phyloP scores from a whole-genome alignment of 2,888 invertebrate species.

The Ennomos quercinarius region DNA sequence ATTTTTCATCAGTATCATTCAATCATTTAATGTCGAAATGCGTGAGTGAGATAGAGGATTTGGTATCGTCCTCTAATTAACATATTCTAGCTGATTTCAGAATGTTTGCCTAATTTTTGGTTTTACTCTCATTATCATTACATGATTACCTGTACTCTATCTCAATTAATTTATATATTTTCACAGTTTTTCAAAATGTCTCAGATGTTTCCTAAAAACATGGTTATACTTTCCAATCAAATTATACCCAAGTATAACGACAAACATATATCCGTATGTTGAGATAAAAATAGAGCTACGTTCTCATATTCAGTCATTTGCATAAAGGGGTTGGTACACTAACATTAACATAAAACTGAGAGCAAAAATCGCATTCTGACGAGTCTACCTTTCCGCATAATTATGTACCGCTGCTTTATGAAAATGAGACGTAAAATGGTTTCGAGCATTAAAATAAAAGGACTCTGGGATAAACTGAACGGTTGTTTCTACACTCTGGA shows the following conservation, averaged over 20 bases:
- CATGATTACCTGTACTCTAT: no score
- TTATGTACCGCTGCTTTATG: slow-evolving; percentile 69
- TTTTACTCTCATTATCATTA: no score
- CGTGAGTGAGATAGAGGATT: no score
- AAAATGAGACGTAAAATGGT: slow-evolving; percentile 71
- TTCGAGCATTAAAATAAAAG: slow-evolving; percentile 56
- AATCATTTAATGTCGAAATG: no score
- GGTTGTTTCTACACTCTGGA: slow-evolving; percentile 47
- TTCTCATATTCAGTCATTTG: slow-evolving; percentile 66
- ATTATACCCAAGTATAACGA: not conserved
- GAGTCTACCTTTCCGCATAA: slow-evolving; percentile 64
- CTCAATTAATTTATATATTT: no score
- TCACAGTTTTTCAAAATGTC: no score
- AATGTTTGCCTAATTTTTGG: no score
- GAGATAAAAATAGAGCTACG: slow-evolving; percentile 46
- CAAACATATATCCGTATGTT: slow-evolving; percentile 1
- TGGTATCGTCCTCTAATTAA: no score
- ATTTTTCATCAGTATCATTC: no score
- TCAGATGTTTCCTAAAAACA: no score
- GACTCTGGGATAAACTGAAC: slow-evolving; percentile 51
- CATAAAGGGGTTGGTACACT: slow-evolving; percentile 62
- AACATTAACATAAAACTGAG: slow-evolving; percentile 72
- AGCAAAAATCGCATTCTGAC: slow-evolving; percentile 68
- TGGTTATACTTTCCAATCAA: no score
- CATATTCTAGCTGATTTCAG: no score